Evolutionary conservation across 2,113 vertebrate species (phyloP).

Genomic region (cat (Felis catus)): DNA sequence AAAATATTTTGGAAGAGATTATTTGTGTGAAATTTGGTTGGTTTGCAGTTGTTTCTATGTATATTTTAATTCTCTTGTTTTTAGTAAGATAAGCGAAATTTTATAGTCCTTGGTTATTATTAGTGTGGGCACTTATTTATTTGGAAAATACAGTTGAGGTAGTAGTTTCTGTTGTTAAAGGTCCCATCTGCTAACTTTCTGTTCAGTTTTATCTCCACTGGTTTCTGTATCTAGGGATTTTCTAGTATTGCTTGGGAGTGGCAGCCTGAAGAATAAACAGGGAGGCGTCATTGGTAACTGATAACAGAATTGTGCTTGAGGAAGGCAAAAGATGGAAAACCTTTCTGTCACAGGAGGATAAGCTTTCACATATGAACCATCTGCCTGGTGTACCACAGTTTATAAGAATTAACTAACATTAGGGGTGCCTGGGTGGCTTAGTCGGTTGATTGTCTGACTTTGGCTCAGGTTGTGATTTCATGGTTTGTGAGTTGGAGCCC

Average conservation of each 20-base stretch:
- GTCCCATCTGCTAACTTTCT: not conserved
- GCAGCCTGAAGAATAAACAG: not conserved
- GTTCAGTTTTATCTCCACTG: not conserved
- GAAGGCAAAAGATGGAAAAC: not conserved
- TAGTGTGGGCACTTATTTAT: not conserved
- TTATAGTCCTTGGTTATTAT: not conserved
- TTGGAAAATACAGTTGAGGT: conserved; percentile 20
- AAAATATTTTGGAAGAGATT: conserved; percentile 22
- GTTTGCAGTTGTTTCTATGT: conserved; percentile 20
- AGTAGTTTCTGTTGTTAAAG: not conserved
- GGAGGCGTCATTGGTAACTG: not conserved
- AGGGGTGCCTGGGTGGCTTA: not conserved
- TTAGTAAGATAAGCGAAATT: conserved; percentile 11
- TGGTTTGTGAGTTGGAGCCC: too few relatives aligned
- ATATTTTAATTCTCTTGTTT: conserved; percentile 31
- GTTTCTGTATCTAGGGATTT: not conserved
- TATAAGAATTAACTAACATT: not conserved
- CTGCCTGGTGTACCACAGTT: not conserved
- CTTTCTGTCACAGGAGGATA: not conserved
- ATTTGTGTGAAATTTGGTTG: not conserved
- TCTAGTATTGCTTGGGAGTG: not conserved
- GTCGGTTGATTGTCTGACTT: too few relatives aligned
- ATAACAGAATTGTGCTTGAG: not conserved
- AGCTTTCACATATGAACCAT: not conserved
- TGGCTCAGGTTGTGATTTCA: too few relatives aligned